These are phyloP conservation scores for Morone chrysops DNA, from an alignment of 2,113 vertebrate species.

Conservation along the genomic window DNA sequence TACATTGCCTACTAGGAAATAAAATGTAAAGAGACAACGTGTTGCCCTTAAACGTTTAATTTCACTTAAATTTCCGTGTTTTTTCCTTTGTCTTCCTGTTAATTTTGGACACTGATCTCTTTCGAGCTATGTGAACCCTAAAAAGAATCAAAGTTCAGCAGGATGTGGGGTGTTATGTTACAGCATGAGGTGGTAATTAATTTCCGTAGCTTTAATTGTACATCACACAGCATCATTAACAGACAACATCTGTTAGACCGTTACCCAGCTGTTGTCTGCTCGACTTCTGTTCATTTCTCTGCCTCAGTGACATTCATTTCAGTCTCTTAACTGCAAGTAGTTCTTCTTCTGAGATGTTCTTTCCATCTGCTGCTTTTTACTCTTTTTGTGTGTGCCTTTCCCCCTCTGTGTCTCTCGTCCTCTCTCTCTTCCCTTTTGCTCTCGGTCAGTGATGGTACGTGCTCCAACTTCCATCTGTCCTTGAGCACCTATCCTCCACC, in stretches of 20 bases:
- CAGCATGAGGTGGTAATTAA: slow-evolving; percentile 26
- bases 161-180: background rate
- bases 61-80: background rate
- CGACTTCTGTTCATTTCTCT: slow-evolving; percentile 14
- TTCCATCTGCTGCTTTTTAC: background rate
- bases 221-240: slow-evolving; percentile 33
- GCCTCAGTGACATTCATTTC: background rate
- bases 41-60: background rate
- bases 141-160: background rate
- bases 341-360: background rate
- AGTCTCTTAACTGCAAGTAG: background rate
- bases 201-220: slow-evolving; percentile 34
- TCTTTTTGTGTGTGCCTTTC: background rate
- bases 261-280: slow-evolving; percentile 28
- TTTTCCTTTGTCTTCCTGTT: background rate
- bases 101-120: background rate
- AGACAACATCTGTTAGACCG: slow-evolving; percentile 39
- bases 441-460: slow-evolving; percentile 3
- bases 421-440: background rate
- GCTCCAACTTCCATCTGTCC: slow-evolving; percentile 56
- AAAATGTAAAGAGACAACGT: too few relatives aligned
- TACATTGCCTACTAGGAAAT: background rate
- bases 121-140: background rate
- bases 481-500: slow-evolving; percentile 37
- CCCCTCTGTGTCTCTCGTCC: background rate